These are phyloP conservation scores for Muntiacus muntjak DNA, from an alignment of 2,113 vertebrate species.

Conservation along the genomic window DNA sequence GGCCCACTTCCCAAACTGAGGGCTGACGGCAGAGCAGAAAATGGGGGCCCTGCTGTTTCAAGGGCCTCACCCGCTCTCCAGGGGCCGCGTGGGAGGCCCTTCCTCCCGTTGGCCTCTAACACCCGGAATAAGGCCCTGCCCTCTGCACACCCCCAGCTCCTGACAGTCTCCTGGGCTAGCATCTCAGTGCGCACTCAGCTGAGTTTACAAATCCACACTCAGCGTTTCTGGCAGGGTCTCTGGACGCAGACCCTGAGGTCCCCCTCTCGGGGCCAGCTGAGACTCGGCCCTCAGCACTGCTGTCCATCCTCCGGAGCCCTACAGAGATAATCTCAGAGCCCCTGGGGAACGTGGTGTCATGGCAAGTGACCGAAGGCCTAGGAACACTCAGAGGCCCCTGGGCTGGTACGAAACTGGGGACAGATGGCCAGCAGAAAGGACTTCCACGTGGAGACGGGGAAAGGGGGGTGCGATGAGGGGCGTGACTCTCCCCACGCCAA, in stretches of 20 bases:
- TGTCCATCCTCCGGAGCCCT: not conserved
- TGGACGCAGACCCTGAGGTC: not conserved
- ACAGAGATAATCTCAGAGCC: no score
- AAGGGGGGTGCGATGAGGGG: not conserved
- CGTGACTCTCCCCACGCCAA: rapidly evolving
- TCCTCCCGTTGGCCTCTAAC: not conserved
- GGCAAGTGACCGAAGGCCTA: not conserved
- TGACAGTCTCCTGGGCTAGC: rapidly evolving
- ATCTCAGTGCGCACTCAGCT: rapidly evolving
- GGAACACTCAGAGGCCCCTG: not conserved
- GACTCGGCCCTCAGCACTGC: not conserved
- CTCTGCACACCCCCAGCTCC: rapidly evolving
- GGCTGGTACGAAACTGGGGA: not conserved
- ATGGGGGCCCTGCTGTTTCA: not conserved
- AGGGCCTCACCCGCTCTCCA: rapidly evolving
- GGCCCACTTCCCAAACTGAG: not conserved
- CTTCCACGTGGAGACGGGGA: rapidly evolving
- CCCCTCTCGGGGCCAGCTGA: not conserved
- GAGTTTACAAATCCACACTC: not conserved
- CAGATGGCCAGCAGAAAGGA: not conserved
- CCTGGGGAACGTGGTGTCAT: not conserved
- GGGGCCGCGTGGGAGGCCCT: rapidly evolving
- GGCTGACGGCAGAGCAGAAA: not conserved
- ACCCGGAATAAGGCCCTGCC: not conserved
- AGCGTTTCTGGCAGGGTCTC: not conserved